Evolutionary conservation across 2,888 invertebrate species (phyloP).

Genomic region (Nemurella pictetii): DNA sequence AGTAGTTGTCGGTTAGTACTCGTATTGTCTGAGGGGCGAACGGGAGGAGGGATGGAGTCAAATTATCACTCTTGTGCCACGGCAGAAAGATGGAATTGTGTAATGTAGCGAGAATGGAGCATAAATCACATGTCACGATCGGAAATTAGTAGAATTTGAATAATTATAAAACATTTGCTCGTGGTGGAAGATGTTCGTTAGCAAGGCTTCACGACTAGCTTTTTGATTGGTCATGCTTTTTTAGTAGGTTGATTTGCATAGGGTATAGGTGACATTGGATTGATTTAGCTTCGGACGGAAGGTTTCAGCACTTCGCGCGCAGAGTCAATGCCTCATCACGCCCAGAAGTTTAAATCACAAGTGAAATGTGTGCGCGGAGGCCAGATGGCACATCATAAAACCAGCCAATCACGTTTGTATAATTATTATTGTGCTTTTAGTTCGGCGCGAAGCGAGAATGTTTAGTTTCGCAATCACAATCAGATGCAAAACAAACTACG

Average conservation of each 20-base stretch:
- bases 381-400: neutral
- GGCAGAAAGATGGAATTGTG: neutral
- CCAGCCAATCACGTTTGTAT: neutral
- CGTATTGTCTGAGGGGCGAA: neutral
- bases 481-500: neutral
- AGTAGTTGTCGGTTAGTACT: conserved; percentile 25
- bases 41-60: neutral
- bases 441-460: neutral
- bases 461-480: neutral
- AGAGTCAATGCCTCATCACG: neutral
- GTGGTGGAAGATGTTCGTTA: neutral
- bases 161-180: neutral
- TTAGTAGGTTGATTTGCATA: neutral
- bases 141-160: conserved; percentile 11
- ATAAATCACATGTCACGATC: conserved; percentile 4
- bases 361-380: too few species aligned
- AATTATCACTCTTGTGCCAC: neutral
- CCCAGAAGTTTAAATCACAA: neutral
- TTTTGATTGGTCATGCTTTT: conserved; percentile 10
- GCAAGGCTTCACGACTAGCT: neutral
- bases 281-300: neutral
- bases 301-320: neutral
- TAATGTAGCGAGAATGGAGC: neutral
- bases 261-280: neutral
- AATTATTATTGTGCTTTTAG: neutral